These are phyloP conservation scores for Lateolabrax maculatus DNA, from an alignment of 2,797 vertebrate species.

Conservation along the genomic window DNA sequence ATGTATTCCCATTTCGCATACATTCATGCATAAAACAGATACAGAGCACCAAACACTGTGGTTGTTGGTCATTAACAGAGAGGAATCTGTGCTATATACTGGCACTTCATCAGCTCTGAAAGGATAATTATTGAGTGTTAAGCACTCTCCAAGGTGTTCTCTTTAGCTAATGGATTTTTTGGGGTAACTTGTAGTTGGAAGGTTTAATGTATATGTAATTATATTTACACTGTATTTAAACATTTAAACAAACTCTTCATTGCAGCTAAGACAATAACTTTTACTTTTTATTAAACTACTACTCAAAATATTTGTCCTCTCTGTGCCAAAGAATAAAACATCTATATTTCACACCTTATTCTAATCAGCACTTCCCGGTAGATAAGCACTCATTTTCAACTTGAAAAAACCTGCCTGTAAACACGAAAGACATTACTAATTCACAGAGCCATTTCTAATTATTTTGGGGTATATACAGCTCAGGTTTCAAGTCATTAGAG, in stretches of 20 bases:
- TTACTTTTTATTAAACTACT: background rate
- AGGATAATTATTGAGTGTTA: background rate
- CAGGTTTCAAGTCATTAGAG: background rate
- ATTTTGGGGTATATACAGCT: background rate
- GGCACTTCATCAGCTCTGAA: background rate
- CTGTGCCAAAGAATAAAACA: background rate
- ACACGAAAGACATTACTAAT: background rate
- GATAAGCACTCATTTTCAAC: background rate
- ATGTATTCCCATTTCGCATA: slow-evolving; percentile 12
- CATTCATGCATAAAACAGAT: background rate
- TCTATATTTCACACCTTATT: background rate
- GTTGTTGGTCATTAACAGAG: slow-evolving; percentile 3
- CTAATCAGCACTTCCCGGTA: background rate
- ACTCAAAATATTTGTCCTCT: background rate
- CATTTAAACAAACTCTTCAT: background rate
- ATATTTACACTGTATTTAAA: background rate
- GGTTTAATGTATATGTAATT: background rate
- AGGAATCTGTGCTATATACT: background rate
- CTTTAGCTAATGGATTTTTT: background rate
- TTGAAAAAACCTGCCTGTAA: background rate
- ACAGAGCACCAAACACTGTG: slow-evolving; percentile 3
- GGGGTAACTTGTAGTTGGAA: background rate
- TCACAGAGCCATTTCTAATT: background rate
- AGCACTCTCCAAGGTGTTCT: background rate
- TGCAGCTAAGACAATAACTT: background rate